Conservation (phyloP, 2,888 invertebrate genomes). For the Drosophila multiciliata region DNA sequence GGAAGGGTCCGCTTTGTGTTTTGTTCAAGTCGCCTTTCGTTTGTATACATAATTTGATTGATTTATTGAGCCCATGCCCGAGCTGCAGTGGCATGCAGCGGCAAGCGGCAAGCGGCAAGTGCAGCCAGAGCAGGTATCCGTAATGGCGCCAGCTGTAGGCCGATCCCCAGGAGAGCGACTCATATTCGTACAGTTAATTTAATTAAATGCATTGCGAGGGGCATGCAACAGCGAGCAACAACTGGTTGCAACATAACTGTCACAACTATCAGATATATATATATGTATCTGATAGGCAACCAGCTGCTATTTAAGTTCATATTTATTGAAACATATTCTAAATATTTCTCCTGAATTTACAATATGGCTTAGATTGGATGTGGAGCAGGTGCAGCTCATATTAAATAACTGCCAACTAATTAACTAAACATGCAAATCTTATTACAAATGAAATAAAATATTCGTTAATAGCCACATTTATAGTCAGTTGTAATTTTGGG, state of each 20-base stretch:
- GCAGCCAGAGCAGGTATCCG: slow-evolving; percentile 41
- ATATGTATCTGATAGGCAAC: slow-evolving; percentile 16
- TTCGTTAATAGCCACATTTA: neutral
- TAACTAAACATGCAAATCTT: neutral
- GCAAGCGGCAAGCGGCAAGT: slow-evolving; percentile 35
- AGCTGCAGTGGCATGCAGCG: slow-evolving; percentile 28
- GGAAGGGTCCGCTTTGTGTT: slow-evolving; percentile 48
- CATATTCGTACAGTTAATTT: slow-evolving; percentile 60
- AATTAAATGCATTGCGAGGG: slow-evolving; percentile 60
- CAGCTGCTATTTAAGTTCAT: slow-evolving; percentile 44
- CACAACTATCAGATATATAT: slow-evolving; percentile 58
- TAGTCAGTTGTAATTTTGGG: neutral
- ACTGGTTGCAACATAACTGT: slow-evolving; percentile 50
- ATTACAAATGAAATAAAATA: neutral
- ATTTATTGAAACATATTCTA: neutral
- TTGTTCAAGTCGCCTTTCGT: slow-evolving; percentile 46
- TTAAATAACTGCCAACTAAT: neutral
- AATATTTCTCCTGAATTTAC: neutral
- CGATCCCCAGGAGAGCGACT: slow-evolving; percentile 9
- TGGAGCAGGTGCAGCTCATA: neutral
- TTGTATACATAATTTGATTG: slow-evolving; percentile 64
- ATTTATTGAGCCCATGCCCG: slow-evolving; percentile 64
- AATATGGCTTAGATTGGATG: neutral
- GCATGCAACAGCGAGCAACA: slow-evolving; percentile 15
- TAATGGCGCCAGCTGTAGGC: slow-evolving; percentile 35